Percentiles rank a stretch among this genome's conserved stretches.
Conservation (phyloP, 2,888 invertebrate species). For the Amblyjoppa proteus region DNA sequence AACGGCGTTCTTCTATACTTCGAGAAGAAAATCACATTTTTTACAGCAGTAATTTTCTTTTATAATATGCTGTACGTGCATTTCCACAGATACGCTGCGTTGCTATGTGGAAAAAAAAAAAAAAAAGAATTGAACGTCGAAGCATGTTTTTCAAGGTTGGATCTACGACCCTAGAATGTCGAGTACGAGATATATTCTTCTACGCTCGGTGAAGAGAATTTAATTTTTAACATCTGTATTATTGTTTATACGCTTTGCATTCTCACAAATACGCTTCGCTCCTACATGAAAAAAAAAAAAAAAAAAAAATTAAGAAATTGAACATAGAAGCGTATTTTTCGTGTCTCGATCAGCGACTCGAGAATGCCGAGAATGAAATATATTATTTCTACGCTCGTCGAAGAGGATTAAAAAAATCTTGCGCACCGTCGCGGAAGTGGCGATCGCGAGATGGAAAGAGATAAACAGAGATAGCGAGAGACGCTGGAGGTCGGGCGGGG, state of each 20-base stretch:
- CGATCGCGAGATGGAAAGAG: constrained; percentile 6
- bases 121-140: background rate
- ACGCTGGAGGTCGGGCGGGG: background rate
- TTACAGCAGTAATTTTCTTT: no score
- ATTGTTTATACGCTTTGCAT: no score
- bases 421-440: background rate
- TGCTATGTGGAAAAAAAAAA: no score
- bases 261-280: no score
- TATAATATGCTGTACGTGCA: no score
- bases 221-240: background rate
- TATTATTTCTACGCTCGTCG: background rate
- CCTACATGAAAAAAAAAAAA: no score
- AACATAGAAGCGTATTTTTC: background rate
- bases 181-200: background rate
- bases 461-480: constrained; percentile 12
- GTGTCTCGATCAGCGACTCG: background rate
- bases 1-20: background rate
- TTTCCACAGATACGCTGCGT: no score
- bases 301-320: background rate
- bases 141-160: background rate
- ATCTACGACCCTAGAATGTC: background rate
- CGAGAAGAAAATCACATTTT: background rate
- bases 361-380: background rate
- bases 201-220: background rate
- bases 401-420: constrained; percentile 12